These are phyloP conservation scores for Ruditapes philippinarum DNA, from an alignment of 1,140 invertebrate genomes.

Conservation along the genomic window DNA sequence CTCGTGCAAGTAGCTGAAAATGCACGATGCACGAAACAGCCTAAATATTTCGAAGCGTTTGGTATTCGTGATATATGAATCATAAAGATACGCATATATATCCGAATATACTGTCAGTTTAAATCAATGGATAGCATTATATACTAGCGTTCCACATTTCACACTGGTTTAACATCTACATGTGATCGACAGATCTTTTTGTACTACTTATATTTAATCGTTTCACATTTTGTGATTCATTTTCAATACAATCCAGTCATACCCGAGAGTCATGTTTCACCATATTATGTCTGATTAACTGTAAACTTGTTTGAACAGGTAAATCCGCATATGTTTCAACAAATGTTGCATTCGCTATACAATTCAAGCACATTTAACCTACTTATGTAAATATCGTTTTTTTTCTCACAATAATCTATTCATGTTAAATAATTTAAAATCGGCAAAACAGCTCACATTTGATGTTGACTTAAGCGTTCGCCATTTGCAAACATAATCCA, in stretches of 20 bases:
- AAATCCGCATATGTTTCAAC: conserved; percentile 20
- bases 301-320: conserved; percentile 18
- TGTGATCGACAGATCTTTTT: neutral
- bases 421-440: neutral
- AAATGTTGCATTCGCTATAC: neutral
- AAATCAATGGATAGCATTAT: too few relatives aligned
- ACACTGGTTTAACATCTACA: neutral
- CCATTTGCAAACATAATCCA: conserved; percentile 55
- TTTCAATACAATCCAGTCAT: neutral
- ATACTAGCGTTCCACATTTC: too few relatives aligned
- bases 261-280: neutral
- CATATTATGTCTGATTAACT: neutral
- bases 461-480: too few relatives aligned
- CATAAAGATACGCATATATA: too few relatives aligned
- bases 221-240: neutral
- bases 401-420: conserved; percentile 18
- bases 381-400: neutral
- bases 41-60: too few relatives aligned
- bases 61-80: too few relatives aligned
- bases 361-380: neutral
- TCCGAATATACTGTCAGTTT: too few relatives aligned
- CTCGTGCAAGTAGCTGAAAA: too few relatives aligned
- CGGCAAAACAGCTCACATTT: conserved; percentile 5
- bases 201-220: neutral
- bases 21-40: too few relatives aligned